A percentile compares a stretch with the other conserved stretches of the same genome.
phyloP scores from a whole-genome alignment of 2,113 vertebrate genomes.

The Monopterus albus region DNA sequence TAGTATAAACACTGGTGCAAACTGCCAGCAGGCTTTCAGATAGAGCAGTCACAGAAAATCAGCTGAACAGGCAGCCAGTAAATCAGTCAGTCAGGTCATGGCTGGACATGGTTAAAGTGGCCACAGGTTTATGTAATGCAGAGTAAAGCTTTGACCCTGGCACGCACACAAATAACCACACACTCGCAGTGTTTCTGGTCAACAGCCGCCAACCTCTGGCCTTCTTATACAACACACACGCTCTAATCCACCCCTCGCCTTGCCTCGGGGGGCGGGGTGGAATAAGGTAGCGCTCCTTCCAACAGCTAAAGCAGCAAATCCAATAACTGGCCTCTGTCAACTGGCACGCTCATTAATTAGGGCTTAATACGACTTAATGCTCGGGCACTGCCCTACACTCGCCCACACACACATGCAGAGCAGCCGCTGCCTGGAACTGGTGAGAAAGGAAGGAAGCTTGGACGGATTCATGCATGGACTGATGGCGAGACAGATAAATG shows the following conservation, averaged over 20 bases:
- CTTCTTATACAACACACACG: slow-evolving; percentile 36
- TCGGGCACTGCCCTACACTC: slow-evolving; percentile 62
- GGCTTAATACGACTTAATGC: slow-evolving; percentile 93
- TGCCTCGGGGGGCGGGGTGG: slow-evolving; percentile 26
- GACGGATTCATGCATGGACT: slow-evolving; percentile 29
- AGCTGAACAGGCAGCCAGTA: slow-evolving; percentile 28
- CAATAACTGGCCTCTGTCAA: slow-evolving; percentile 87
- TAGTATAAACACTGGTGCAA: background rate
- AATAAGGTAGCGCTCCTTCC: slow-evolving; percentile 81
- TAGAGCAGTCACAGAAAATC: background rate
- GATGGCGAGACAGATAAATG: slow-evolving; percentile 37
- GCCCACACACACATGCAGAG: slow-evolving; percentile 59
- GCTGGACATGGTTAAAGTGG: slow-evolving; percentile 48
- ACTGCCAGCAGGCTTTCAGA: slow-evolving; percentile 6
- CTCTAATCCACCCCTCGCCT: slow-evolving; percentile 60
- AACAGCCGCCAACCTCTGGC: slow-evolving; percentile 61
- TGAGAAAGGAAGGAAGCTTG: slow-evolving; percentile 27
- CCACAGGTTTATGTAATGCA: slow-evolving; percentile 59
- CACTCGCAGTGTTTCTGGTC: slow-evolving; percentile 38
- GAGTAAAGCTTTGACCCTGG: slow-evolving; percentile 45
- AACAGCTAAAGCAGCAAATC: slow-evolving; percentile 89
- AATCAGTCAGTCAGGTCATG: slow-evolving; percentile 47
- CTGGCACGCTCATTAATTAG: slow-evolving; percentile 94
- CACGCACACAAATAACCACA: slow-evolving; percentile 34
- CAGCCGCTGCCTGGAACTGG: slow-evolving; percentile 67